Conservation (phyloP, 2,888 invertebrate genomes). For the Melikaiella ostensackeni region DNA sequence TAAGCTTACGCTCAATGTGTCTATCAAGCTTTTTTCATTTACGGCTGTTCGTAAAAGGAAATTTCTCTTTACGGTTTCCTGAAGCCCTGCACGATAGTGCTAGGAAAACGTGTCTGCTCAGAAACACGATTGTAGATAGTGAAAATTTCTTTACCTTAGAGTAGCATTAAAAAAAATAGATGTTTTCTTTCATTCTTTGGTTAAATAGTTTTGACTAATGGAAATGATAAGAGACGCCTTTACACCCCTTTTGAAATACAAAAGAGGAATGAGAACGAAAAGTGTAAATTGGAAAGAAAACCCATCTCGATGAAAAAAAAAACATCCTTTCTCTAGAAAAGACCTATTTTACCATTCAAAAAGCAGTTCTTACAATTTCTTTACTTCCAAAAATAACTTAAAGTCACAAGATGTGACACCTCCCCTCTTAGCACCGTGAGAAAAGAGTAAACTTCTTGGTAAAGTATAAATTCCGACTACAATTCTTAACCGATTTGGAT, state of each 20-base stretch:
- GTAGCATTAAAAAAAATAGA: not conserved
- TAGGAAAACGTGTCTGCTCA: not conserved
- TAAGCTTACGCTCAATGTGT: slow-evolving; percentile 29
- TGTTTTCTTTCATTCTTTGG: not conserved
- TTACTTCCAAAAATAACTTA: too few relatives aligned
- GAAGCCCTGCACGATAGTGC: slow-evolving; percentile 20
- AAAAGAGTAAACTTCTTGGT: too few relatives aligned
- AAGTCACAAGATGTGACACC: too few relatives aligned
- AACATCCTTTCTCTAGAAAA: too few relatives aligned
- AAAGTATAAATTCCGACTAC: too few relatives aligned
- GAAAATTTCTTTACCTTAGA: not conserved
- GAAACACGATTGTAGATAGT: not conserved
- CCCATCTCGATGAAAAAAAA: too few relatives aligned
- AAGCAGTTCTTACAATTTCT: too few relatives aligned
- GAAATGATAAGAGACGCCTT: not conserved
- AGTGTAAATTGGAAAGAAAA: not conserved
- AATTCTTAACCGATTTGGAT: too few relatives aligned
- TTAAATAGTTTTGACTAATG: not conserved
- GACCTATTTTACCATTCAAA: too few relatives aligned
- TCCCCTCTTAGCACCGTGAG: too few relatives aligned
- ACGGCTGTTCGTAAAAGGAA: slow-evolving; percentile 28
- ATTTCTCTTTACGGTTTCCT: slow-evolving; percentile 15
- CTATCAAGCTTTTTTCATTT: slow-evolving; percentile 26
- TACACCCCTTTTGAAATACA: not conserved
- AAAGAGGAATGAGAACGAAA: not conserved